phyloP scores from a whole-genome alignment of 1,140 invertebrate genomes.

The Cephus cinctus region DNA sequence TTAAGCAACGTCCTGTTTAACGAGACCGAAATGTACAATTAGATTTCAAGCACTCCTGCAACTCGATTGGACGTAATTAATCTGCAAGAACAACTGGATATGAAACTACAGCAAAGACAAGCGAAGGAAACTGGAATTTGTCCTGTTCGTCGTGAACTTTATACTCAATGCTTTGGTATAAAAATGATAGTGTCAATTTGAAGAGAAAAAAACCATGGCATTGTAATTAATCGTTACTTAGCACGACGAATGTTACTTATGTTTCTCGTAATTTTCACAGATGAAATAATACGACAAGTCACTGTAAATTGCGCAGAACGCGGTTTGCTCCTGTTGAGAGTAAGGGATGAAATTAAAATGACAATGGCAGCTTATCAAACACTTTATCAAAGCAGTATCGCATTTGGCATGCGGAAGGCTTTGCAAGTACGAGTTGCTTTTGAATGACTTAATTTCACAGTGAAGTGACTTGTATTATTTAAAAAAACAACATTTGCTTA shows the following conservation, averaged over 20 bases:
- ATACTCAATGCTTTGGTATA: conserved; percentile 94
- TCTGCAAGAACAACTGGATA: conserved; percentile 93
- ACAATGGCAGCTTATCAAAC: conserved; percentile 93
- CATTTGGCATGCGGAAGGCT: conserved; percentile 98
- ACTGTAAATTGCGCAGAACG: conserved; percentile 97
- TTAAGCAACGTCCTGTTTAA: too few species aligned
- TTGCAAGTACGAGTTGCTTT: conserved; percentile 63
- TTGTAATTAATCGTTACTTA: not conserved
- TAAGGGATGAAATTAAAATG: conserved; percentile 94
- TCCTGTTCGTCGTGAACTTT: conserved; percentile 89
- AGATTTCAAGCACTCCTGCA: conserved; percentile 92
- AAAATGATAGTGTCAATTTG: conserved; percentile 43
- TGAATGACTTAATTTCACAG: conserved; percentile 2
- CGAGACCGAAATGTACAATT: too few species aligned
- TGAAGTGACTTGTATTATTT: not conserved
- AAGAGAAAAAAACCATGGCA: not conserved
- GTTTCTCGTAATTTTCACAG: conserved; percentile 51
- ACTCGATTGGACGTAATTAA: conserved; percentile 93
- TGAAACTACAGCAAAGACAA: conserved; percentile 84
- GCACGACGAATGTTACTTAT: not conserved
- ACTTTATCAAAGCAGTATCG: conserved; percentile 95
- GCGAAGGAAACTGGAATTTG: conserved; percentile 97
- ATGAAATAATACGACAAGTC: conserved; percentile 91
- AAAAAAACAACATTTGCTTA: conserved; percentile 1
- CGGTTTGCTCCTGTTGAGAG: conserved; percentile 87